A percentile compares a stretch with the other conserved stretches of the same genome.
These are phyloP conservation scores for Synergus japonicus DNA, from an alignment of 2,888 invertebrate genomes.

Conservation along the genomic window DNA sequence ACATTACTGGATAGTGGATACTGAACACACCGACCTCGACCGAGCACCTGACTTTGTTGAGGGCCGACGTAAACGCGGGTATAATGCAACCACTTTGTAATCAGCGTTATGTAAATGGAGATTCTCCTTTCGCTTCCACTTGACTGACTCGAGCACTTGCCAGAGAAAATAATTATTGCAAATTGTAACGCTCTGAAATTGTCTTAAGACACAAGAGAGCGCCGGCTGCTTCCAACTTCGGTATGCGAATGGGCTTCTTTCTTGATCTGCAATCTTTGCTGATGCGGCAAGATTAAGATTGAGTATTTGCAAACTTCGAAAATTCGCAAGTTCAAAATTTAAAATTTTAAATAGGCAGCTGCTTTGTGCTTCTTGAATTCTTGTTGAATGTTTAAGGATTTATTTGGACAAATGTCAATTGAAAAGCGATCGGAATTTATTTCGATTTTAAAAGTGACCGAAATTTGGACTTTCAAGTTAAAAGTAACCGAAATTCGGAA, in stretches of 20 bases:
- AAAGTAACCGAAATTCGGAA: background rate
- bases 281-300: background rate
- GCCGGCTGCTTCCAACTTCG: background rate
- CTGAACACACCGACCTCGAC: background rate
- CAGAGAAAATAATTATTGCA: slow-evolving; percentile 3
- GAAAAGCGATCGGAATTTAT: background rate
- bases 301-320: no score
- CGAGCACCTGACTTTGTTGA: slow-evolving; percentile 31
- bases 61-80: background rate
- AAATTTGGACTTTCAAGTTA: background rate
- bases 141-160: background rate
- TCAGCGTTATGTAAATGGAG: slow-evolving; percentile 32
- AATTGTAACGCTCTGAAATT: background rate
- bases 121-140: slow-evolving; percentile 12
- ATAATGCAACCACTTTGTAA: slow-evolving; percentile 33
- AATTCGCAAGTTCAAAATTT: no score
- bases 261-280: background rate
- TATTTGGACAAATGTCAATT: background rate
- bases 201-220: background rate
- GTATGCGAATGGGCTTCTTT: background rate
- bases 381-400: background rate
- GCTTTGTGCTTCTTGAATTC: no score
- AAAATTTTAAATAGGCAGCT: no score
- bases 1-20: slow-evolving; percentile 24
- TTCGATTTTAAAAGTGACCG: no score